phyloP scores from a whole-genome alignment of 2,113 vertebrate genomes.

The Felis catus region F.catus_Fca126_mat1.0 CM031415.1:89730501-89731000 shows the following conservation, averaged over 20 bases:
- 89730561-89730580: not conserved
- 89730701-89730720: not conserved
- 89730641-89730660: not conserved
- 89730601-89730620: not conserved
- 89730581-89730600: not conserved
- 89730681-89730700: not conserved
- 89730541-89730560: not conserved
- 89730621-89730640: not conserved
- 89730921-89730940: too few relatives aligned
- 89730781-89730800: not conserved
- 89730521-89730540: not conserved
- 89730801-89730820: not conserved
- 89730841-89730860: not conserved
- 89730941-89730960: too few relatives aligned
- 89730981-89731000: too few relatives aligned
- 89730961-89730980: too few relatives aligned
- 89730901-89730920: too few relatives aligned
- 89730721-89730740: not conserved
- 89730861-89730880: too few relatives aligned
- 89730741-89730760: not conserved
- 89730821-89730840: not conserved
- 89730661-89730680: not conserved
- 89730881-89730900: too few relatives aligned
- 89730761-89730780: too few relatives aligned
- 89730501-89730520: not conserved